Percentiles rank a stretch among this genome's conserved stretches.
phyloP scores from a whole-genome alignment of 2,888 invertebrate species.

The Tricholauxania praeusta region DNA sequence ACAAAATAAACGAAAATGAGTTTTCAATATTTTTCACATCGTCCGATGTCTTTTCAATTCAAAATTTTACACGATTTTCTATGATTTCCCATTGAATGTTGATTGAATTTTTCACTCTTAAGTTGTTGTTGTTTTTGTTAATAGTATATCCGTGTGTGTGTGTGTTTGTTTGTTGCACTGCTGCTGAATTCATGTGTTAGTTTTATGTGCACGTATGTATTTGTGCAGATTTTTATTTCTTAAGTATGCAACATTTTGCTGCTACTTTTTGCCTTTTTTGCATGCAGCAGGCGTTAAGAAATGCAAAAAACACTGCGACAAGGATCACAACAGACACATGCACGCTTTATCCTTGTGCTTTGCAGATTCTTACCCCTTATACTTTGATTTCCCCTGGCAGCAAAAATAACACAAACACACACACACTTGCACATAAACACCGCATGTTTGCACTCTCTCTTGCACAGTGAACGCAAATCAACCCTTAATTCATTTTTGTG shows the following conservation, averaged over 20 bases:
- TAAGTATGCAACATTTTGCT: constrained; percentile 35
- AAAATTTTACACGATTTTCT: constrained; percentile 33
- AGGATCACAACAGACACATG: constrained; percentile 17
- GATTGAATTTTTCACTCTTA: not conserved
- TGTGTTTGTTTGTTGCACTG: constrained; percentile 43
- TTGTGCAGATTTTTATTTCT: constrained; percentile 15
- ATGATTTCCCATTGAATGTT: constrained; percentile 41
- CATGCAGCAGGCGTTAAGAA: constrained; percentile 22
- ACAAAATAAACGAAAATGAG: constrained; percentile 36
- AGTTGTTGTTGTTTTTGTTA: no score
- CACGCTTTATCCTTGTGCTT: constrained; percentile 29
- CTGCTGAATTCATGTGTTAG: constrained; percentile 45
- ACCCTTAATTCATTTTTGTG: constrained; percentile 32
- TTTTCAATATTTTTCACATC: constrained; percentile 37
- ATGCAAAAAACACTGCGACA: constrained; percentile 26
- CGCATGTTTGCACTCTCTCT: not conserved
- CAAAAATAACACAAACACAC: constrained; percentile 16
- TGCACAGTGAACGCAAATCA: constrained; percentile 21
- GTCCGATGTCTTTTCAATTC: constrained; percentile 40
- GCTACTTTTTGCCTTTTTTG: constrained; percentile 21
- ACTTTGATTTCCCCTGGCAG: not conserved
- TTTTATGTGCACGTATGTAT: constrained; percentile 23
- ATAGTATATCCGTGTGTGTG: constrained; percentile 32
- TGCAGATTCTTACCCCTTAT: constrained; percentile 39
- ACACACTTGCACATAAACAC: constrained; percentile 18